Evolutionary conservation across 2,797 vertebrate genomes (phyloP), one percentile per base, ranked within the genome.

Genomic region (Kryptopterus vitreolus): DNA sequence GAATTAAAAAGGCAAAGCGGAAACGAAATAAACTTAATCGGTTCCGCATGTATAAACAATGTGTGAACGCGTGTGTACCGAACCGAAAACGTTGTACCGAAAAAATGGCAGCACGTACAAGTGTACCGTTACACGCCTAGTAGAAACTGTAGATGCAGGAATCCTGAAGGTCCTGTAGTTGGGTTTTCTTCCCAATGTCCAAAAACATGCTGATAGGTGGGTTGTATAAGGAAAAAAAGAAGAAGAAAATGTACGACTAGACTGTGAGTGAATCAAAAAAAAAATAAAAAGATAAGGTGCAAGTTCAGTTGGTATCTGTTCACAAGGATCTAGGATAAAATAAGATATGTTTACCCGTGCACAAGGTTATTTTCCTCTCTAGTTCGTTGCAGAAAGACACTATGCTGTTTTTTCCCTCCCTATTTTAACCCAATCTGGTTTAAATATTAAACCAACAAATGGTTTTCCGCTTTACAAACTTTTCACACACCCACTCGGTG

Each of bases 371-470:
- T 43, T 74, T 43, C 10, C 31, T 2, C 31, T 2, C 15, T 43
- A 12, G 35, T 43, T 35, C 70, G n/a, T 24, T 55, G 29, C 4
- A 22, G 50, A 33, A 71, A 50, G 29, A 58, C 53, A 26, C n/a
- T 59, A 13, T 24, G 16, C 29, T 71, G 8, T 33, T 31, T 62
- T 62, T 22, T 18, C 2, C 10, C 43, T 33, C n/a, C 35, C 53
- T 58, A 18, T 58, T 13, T 16, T 57, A 16, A 24, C 52, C 2
- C 57, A 18, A 59, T 74, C 33, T 58, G 55, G 71, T 12, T 59
- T 38, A 73, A 38, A 13, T 57, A 38, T 71, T 33, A 46, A 74
- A 43, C 55, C 35, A 74, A 59, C 24, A 59, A 75, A 16, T 50
- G 38, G 26, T 62, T 63, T n/a, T 61, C 10, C 15, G 43, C 22